phyloP scores from a whole-genome alignment of 2,113 vertebrate genomes.

The Vireo altiloquus region DNA sequence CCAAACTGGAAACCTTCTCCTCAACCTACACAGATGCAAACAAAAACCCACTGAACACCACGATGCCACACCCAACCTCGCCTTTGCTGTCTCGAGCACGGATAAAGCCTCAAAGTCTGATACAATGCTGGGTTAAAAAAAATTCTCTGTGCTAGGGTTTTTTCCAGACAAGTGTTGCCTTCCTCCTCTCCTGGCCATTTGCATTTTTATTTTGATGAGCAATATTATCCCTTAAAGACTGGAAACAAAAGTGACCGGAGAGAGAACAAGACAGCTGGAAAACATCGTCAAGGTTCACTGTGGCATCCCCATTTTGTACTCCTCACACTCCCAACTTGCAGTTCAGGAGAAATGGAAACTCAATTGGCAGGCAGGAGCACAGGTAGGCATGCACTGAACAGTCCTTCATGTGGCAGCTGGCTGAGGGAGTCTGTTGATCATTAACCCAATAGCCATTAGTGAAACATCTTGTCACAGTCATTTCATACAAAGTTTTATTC shows the following conservation, averaged over 20 bases:
- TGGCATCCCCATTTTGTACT: not conserved
- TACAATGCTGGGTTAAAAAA: rapidly evolving
- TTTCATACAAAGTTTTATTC: not conserved
- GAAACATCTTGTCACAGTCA: not conserved
- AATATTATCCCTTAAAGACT: not conserved
- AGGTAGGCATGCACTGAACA: not conserved
- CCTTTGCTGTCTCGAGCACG: not conserved
- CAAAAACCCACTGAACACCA: not conserved
- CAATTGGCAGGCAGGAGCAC: not conserved
- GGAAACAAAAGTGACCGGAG: not conserved
- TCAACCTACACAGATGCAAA: rapidly evolving
- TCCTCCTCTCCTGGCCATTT: not conserved
- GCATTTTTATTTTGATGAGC: not conserved
- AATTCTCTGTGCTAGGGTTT: not conserved
- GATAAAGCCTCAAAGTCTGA: not conserved
- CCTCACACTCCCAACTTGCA: not conserved
- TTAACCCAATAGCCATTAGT: not conserved
- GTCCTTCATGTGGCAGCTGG: not conserved
- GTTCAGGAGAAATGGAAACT: not conserved
- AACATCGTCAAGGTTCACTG: not conserved
- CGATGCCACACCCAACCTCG: not conserved
- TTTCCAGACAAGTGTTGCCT: not conserved
- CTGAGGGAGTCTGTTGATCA: not conserved
- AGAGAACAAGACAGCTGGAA: not conserved
- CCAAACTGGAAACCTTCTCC: not conserved